These are phyloP conservation scores for Lycia hirtaria DNA, from an alignment of 2,888 invertebrate species.

Conservation along the genomic window DNA sequence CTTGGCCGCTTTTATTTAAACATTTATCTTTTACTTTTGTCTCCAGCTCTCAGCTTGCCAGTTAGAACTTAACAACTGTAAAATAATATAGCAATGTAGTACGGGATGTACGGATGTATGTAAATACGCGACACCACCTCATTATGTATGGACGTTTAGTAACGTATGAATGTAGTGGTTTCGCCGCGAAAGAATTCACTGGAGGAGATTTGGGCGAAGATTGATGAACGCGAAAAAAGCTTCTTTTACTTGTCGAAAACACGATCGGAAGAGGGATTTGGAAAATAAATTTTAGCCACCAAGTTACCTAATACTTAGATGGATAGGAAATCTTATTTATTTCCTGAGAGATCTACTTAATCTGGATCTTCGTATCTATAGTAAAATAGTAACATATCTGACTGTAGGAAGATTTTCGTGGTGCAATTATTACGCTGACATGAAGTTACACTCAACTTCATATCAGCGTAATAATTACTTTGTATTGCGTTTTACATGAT, in stretches of 20 bases:
- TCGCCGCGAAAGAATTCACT: slow-evolving; percentile 38
- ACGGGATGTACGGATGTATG: slow-evolving; percentile 36
- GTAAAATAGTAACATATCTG: too few relatives aligned
- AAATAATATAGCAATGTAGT: background rate
- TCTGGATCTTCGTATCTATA: too few relatives aligned
- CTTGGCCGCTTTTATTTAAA: too few relatives aligned
- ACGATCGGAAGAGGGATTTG: slow-evolving; percentile 18
- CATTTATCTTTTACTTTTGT: too few relatives aligned
- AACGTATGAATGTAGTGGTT: slow-evolving; percentile 42
- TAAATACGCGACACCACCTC: slow-evolving; percentile 45
- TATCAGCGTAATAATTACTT: too few relatives aligned
- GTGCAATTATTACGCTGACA: too few relatives aligned
- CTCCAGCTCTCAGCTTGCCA: too few relatives aligned
- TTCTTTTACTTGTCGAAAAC: slow-evolving; percentile 23
- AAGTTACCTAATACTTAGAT: background rate
- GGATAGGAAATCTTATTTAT: background rate
- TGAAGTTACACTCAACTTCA: too few relatives aligned
- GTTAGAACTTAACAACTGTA: slow-evolving; percentile 9
- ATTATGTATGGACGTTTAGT: slow-evolving; percentile 49
- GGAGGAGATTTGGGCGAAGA: slow-evolving; percentile 33
- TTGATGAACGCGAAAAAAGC: slow-evolving; percentile 28
- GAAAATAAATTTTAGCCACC: slow-evolving; percentile 14
- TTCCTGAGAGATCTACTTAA: background rate
- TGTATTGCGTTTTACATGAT: too few relatives aligned
- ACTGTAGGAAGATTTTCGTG: too few relatives aligned